These are phyloP conservation scores for Willisornis vidua DNA, from an alignment of 2,113 vertebrate genomes.

Conservation along the genomic window DNA sequence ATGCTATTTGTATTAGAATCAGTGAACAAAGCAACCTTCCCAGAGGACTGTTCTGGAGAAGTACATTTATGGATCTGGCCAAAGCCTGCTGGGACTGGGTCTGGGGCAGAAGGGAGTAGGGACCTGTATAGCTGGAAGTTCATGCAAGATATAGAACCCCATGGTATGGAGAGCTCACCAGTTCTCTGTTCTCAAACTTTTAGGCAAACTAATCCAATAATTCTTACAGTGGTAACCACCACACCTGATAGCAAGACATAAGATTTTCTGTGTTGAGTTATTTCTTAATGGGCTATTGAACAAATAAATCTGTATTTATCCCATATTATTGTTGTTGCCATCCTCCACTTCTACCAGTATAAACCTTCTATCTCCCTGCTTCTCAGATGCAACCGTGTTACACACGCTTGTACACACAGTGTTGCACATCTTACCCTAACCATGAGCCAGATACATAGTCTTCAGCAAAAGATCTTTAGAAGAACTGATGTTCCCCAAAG, in stretches of 20 bases:
- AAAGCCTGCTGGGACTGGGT: neutral
- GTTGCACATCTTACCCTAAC: neutral
- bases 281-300: neutral
- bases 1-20: neutral
- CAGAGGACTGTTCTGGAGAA: neutral
- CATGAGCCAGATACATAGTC: neutral
- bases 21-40: neutral
- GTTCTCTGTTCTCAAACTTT: neutral
- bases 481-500: neutral
- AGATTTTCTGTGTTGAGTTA: neutral
- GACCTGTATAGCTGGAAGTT: neutral
- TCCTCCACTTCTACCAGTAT: neutral
- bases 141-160: neutral
- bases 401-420: no score
- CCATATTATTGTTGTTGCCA: neutral
- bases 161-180: neutral
- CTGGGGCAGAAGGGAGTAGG: neutral
- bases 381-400: neutral
- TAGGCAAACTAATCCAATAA: neutral
- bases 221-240: neutral
- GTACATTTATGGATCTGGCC: fast-evolving
- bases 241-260: neutral
- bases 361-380: neutral
- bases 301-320: neutral
- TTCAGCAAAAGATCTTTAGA: neutral